These are phyloP conservation scores for Erebia aethiops DNA, from an alignment of 2,888 invertebrate species.

Conservation along the genomic window DNA sequence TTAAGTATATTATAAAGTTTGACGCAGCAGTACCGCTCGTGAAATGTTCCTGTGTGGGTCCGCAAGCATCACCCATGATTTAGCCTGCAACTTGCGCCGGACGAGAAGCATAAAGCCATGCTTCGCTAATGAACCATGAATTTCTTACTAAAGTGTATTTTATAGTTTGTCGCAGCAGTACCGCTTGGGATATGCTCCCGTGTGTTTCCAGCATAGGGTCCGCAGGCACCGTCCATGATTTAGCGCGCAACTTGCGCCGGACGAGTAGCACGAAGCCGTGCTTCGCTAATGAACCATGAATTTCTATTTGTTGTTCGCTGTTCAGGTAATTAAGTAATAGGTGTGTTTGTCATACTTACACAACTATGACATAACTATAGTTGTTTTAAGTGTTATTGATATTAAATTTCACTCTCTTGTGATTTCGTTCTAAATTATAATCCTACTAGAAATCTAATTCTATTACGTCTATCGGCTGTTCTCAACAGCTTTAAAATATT, in stretches of 20 bases:
- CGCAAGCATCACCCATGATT: slow-evolving; percentile 70
- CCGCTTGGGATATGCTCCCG: slow-evolving; percentile 38
- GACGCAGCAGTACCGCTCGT: slow-evolving; percentile 8
- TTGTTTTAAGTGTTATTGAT: slow-evolving; percentile 39
- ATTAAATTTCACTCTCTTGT: slow-evolving; percentile 22
- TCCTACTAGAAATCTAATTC: not conserved
- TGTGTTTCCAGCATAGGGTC: slow-evolving; percentile 56
- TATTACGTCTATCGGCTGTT: no score
- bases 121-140: not conserved
- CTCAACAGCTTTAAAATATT: no score
- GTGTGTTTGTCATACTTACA: slow-evolving; percentile 47
- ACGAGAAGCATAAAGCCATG: slow-evolving; percentile 49
- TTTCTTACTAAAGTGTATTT: not conserved
- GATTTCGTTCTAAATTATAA: not conserved
- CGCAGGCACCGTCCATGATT: slow-evolving; percentile 71
- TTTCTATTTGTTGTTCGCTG: slow-evolving; percentile 74
- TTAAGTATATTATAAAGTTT: not conserved
- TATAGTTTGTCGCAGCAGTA: slow-evolving; percentile 1
- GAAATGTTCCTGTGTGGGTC: slow-evolving; percentile 55
- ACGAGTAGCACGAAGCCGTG: slow-evolving; percentile 59
- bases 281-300: slow-evolving; percentile 79
- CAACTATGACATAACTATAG: slow-evolving; percentile 21
- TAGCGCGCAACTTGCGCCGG: slow-evolving; percentile 77
- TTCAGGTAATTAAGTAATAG: slow-evolving; percentile 77
- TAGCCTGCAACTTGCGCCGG: slow-evolving; percentile 77